phyloP scores from a whole-genome alignment of 2,113 vertebrate genomes.

The Geococcyx californianus region DNA sequence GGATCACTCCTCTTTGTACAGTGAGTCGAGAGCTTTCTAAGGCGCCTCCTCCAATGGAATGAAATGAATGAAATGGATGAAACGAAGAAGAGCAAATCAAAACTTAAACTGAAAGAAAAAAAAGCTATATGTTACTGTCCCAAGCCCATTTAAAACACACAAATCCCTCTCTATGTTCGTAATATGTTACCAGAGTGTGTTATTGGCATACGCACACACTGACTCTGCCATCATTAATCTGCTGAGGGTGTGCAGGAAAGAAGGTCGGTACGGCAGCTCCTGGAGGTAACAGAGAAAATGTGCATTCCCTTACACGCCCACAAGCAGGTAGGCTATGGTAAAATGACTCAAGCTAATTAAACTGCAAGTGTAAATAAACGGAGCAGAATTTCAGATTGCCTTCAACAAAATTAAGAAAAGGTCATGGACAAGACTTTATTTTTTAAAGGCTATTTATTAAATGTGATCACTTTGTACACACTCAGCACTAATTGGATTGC shows the following conservation, averaged over 20 bases:
- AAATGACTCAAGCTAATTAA: constrained; percentile 53
- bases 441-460: constrained; percentile 64
- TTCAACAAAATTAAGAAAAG: constrained; percentile 69
- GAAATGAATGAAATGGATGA: background rate
- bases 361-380: constrained; percentile 59
- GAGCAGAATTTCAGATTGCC: constrained; percentile 65
- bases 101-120: background rate
- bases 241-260: background rate
- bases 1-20: constrained; percentile 23
- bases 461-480: constrained; percentile 47
- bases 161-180: background rate
- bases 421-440: constrained; percentile 35
- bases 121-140: background rate
- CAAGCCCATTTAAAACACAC: background rate
- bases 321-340: background rate
- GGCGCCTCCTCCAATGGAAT: background rate
- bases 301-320: background rate
- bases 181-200: background rate
- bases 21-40: background rate
- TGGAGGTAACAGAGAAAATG: background rate
- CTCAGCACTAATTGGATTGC: constrained; percentile 58
- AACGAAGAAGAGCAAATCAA: background rate
- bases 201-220: background rate
- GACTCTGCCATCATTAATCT: background rate
- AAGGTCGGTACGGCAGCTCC: background rate